Base-by-base conservation (phyloP, 1,140 invertebrate genomes). In the Zaprionus gabonicus region DNA sequence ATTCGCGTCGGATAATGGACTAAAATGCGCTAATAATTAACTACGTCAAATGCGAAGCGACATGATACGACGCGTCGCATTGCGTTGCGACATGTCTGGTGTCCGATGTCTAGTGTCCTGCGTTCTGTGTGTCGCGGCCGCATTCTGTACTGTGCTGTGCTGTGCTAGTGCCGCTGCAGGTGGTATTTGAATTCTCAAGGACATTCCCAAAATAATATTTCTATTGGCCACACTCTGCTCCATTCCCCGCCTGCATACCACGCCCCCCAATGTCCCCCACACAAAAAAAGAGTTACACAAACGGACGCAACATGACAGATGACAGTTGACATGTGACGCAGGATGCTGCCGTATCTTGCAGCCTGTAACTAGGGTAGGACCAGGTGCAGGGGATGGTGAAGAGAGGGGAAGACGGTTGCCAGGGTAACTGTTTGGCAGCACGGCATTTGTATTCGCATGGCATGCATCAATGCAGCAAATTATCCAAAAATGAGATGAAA, bases 1-100 rank as follows among this genome's bases (percentile, higher is more conserved):
- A 77, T 77, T 71, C 63, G 57, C 66, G 56, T 51, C 31, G 74
- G 84, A 88, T 88, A 88, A 88, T 88, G 85, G 85, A 88, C 81
- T 88, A 81, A 90, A 88, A 88, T 66, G 84, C 71, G 56, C 74
- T 77, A 90, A 88, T 88, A 88, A 88, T 88, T 88, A 88, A 88
- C 84, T 83, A 78, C 60, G 73, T 31, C 81, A 75, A 75, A 84
- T 80, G 81, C 69, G 72, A 68, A 41, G 13, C 65, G 44, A 65
- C 62, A 57, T 12, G 51, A 46, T 46, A 9, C 41, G n/a, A 46
- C n/a, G n/a, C n/a, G n/a, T 17, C 6, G 41, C n/a, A n/a, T 17
- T 7, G n/a, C n/a, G n/a, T 17, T n/a, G 41, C 41, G 7, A n/a
- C 41, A 38, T 38, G 36, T 38, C 36, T 13, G 15, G 31, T 27